Base-by-base conservation (phyloP, 2,888 invertebrate genomes). In the Theodoxus fluviatilis region DNA sequence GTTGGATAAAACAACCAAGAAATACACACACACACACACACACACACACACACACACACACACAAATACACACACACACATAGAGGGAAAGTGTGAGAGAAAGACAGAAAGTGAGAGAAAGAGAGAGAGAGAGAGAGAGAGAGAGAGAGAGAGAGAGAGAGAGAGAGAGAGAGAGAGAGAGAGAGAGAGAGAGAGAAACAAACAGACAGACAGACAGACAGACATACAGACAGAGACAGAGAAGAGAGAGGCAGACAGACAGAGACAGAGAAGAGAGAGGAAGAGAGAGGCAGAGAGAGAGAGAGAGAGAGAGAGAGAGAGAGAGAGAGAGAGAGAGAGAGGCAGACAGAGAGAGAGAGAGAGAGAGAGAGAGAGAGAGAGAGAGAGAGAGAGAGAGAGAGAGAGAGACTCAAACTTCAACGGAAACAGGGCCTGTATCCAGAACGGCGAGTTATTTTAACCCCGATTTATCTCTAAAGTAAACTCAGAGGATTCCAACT, bases 211-310 rank as follows among this genome's bases (percentile, higher is more conserved):
- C n/a, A n/a, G n/a, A n/a, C n/a, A n/a, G n/a, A n/a, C n/a, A n/a
- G n/a, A n/a, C n/a, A n/a, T n/a, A n/a, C 68, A 63, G 28, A 68
- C 68, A 43, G 43, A 61, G 68, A 40, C 40, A 40, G 18, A 25
- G 63, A 28, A 18, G 66, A 12, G 43, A 43, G 9, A 43, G 43
- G 43, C 43, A 15, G 15, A 12, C 68, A 63, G 28, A 68, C 68
- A 43, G 43, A 61, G 68, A 40, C 40, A 40, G 18, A 25, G 63
- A 28, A 18, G 66, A 12, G 43, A 43, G 9, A 43, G 43, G 43
- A 9, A 15, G 15, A 12, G 43, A 15, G 15, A 12, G 43, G 64
- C 38, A 64, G 43, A 64, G 35, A 64, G 43, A 64, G 38, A 64
- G 64, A 12, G 64, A 43, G 28, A 25, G 25, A 40, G 64, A 43